phyloP scores from a whole-genome alignment of 1,140 invertebrate species.

The Drosophila ogumai region DNA sequence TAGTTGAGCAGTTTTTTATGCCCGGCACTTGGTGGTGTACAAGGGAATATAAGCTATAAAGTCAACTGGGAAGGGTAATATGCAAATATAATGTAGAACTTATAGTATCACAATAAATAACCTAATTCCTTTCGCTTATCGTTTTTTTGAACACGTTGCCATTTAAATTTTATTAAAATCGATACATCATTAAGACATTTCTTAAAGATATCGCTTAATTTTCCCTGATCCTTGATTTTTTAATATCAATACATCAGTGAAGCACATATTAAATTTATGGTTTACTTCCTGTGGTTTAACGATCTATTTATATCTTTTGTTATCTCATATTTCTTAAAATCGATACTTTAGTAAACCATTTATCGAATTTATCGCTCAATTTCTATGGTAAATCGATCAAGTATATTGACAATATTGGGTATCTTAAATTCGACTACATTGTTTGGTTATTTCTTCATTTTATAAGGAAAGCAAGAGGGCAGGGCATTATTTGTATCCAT shows the following conservation, averaged over 20 bases:
- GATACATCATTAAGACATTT: no score
- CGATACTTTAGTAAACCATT: not conserved
- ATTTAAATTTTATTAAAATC: no score
- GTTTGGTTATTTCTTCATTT: not conserved
- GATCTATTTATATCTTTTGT: no score
- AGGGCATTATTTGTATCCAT: constrained; percentile 11
- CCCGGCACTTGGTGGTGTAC: not conserved
- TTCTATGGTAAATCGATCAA: not conserved
- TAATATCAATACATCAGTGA: not conserved
- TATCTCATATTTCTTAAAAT: not conserved
- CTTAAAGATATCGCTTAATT: no score
- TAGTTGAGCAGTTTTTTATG: constrained; percentile 58
- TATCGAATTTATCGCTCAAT: not conserved
- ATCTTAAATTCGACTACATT: not conserved
- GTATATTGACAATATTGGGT: not conserved
- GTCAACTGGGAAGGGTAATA: not conserved
- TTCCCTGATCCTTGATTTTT: no score
- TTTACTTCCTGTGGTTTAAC: no score
- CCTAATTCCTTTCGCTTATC: not conserved
- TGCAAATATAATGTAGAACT: not conserved
- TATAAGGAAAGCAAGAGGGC: constrained; percentile 14
- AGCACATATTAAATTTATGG: no score
- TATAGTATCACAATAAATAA: not conserved
- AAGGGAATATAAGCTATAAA: not conserved
- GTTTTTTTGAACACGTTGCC: not conserved